A percentile compares a stretch with the other conserved stretches of the same genome.
phyloP scores from a whole-genome alignment of 2,797 vertebrate species.

The Dermochelys coriacea region DNA sequence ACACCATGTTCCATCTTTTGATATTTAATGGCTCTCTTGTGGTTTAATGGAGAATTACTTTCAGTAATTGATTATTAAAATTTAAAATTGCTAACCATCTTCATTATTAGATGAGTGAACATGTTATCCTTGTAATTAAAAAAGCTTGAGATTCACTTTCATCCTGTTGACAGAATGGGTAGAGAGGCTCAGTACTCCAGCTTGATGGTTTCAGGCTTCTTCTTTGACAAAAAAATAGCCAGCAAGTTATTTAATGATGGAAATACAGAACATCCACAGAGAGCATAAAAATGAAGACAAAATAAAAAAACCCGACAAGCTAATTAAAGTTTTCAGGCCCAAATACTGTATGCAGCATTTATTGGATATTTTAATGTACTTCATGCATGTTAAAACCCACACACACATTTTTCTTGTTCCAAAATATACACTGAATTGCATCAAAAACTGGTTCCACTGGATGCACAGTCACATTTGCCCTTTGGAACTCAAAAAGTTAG shows the following conservation, averaged over 20 bases:
- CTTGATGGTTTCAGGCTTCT: slow-evolving; percentile 83
- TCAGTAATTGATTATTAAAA: slow-evolving; percentile 99
- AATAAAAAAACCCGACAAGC: slow-evolving; percentile 75
- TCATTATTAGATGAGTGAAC: slow-evolving; percentile 96
- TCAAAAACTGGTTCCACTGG: background rate
- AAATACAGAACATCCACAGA: slow-evolving; percentile 78
- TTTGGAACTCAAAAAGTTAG: background rate
- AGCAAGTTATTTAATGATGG: slow-evolving; percentile 83
- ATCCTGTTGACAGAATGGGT: slow-evolving; percentile 87
- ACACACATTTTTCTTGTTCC: background rate
- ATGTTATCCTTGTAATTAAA: slow-evolving; percentile 99
- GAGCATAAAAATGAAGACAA: slow-evolving; percentile 74
- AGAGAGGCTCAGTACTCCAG: slow-evolving; percentile 78
- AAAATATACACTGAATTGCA: background rate
- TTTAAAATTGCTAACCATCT: slow-evolving; percentile 98
- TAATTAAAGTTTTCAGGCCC: slow-evolving; percentile 78
- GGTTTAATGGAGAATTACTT: slow-evolving; percentile 97
- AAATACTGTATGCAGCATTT: slow-evolving; percentile 52
- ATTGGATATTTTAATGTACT: slow-evolving; percentile 32
- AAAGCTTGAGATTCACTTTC: slow-evolving; percentile 91
- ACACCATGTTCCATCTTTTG: slow-evolving; percentile 92
- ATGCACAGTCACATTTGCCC: background rate
- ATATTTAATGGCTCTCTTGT: slow-evolving; percentile 99
- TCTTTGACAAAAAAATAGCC: slow-evolving; percentile 88
- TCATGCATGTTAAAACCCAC: background rate